Evolutionary conservation across 2,888 invertebrate species (phyloP).

Genomic region (Pantelozetes paolii): DNA sequence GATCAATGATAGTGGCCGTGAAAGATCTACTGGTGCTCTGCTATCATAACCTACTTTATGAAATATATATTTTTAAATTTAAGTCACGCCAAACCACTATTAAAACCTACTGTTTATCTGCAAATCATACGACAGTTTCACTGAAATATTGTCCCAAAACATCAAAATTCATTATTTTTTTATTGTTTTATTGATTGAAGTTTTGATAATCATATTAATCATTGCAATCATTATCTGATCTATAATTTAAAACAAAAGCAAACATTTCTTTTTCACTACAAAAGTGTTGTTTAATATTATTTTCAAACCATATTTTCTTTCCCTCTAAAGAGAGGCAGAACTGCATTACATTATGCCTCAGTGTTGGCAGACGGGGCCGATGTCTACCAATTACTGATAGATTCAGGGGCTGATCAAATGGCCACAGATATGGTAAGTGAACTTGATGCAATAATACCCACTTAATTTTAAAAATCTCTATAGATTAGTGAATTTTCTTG

Average conservation of each 20-base stretch:
- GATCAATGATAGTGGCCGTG: too few species aligned
- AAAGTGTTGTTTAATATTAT: too few species aligned
- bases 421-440: constrained; percentile 52
- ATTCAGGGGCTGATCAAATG: constrained; percentile 53
- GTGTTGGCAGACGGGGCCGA: constrained; percentile 52
- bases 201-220: too few species aligned
- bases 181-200: neutral
- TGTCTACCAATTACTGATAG: constrained; percentile 52
- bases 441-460: too few species aligned
- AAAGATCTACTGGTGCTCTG: neutral
- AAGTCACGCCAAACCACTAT: constrained; percentile 2
- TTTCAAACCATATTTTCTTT: neutral
- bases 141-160: neutral
- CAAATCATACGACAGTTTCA: neutral
- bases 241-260: too few species aligned
- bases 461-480: neutral
- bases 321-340: constrained; percentile 51
- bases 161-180: neutral
- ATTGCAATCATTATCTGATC: too few species aligned
- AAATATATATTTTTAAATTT: neutral
- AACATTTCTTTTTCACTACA: too few species aligned
- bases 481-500: neutral
- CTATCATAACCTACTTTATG: neutral
- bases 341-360: constrained; percentile 54
- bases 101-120: neutral